Conservation (phyloP, 92 coral and sea anemone species). For the Nematostella vectensis region DNA sequence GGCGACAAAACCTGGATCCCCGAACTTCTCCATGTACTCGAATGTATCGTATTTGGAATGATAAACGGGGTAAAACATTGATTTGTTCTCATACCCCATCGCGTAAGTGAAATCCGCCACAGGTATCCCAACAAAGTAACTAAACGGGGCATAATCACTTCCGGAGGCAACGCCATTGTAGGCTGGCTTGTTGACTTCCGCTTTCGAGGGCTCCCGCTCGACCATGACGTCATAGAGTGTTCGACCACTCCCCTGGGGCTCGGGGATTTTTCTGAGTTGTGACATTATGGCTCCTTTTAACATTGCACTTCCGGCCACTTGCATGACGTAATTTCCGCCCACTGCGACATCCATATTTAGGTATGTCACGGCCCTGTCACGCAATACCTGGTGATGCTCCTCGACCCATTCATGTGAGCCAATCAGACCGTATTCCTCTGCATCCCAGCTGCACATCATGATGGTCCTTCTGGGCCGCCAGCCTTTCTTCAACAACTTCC, state of each 20-base stretch:
- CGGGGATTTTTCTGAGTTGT: conserved; percentile 35
- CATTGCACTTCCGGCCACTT: conserved; percentile 29
- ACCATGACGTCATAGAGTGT: conserved; percentile 67
- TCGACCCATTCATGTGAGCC: conserved; percentile 97
- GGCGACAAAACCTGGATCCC: conserved; percentile 63
- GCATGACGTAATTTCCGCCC: conserved; percentile 40
- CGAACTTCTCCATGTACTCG: conserved; percentile 58
- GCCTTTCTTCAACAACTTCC: conserved; percentile 46
- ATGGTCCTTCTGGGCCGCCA: conserved; percentile 97
- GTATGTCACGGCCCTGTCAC: conserved; percentile 56
- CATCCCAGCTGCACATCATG: conserved; percentile 94
- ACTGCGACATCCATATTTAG: conserved; percentile 67
- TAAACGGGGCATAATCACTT: conserved; percentile 76
- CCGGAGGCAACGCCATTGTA: conserved; percentile 59
- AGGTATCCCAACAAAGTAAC: conserved; percentile 73
- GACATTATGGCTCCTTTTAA: conserved; percentile 31
- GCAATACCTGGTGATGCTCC: conserved; percentile 44
- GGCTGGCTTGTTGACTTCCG: conserved; percentile 21
- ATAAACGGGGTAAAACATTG: conserved; percentile 67
- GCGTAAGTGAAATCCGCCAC: conserved; percentile 53
- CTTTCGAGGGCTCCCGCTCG: conserved; percentile 26
- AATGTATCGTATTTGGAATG: conserved; percentile 91
- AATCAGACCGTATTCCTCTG: conserved; percentile 70
- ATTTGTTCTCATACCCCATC: conserved; percentile 38
- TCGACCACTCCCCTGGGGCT: conserved; percentile 61